phyloP scores from a whole-genome alignment of 2,888 invertebrate species.

The Rosalia funebris region DNA sequence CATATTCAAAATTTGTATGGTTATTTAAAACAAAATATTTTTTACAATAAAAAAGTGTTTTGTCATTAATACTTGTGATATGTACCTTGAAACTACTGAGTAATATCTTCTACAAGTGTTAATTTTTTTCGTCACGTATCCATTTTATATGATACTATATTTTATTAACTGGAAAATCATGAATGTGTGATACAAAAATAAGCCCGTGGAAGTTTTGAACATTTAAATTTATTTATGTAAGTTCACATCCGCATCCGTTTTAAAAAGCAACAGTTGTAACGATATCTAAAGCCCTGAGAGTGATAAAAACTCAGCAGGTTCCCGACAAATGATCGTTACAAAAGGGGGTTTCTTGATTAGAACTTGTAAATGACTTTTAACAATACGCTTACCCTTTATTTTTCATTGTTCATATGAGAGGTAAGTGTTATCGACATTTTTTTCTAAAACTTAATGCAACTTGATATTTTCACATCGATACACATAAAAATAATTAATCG shows the following conservation, averaged over 20 bases:
- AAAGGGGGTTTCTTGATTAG: conserved; percentile 45
- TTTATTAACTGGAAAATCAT: too few species aligned
- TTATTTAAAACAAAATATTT: too few species aligned
- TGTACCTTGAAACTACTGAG: too few species aligned
- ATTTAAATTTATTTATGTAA: not conserved
- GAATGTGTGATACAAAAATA: too few species aligned
- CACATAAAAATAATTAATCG: conserved; percentile 44
- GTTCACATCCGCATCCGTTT: conserved; percentile 22
- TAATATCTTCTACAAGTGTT: too few species aligned
- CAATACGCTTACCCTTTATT: conserved; percentile 32
- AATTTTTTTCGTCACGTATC: too few species aligned
- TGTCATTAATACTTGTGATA: too few species aligned
- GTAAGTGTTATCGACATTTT: conserved; percentile 19
- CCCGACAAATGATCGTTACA: conserved; percentile 41
- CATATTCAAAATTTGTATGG: too few species aligned
- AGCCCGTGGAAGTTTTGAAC: too few species aligned
- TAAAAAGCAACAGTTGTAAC: conserved; percentile 29
- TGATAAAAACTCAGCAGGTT: conserved; percentile 45
- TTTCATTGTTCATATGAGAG: conserved; percentile 37
- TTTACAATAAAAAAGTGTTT: too few species aligned
- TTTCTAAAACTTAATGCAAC: conserved; percentile 43
- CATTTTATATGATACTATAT: too few species aligned
- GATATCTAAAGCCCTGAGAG: conserved; percentile 13
- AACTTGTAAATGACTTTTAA: conserved; percentile 48
- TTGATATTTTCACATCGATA: conserved; percentile 51